Evolutionary conservation across 2,113 vertebrate species (phyloP), one percentile per base, ranked within the genome.

Genomic region (Amazona vittata): DNA sequence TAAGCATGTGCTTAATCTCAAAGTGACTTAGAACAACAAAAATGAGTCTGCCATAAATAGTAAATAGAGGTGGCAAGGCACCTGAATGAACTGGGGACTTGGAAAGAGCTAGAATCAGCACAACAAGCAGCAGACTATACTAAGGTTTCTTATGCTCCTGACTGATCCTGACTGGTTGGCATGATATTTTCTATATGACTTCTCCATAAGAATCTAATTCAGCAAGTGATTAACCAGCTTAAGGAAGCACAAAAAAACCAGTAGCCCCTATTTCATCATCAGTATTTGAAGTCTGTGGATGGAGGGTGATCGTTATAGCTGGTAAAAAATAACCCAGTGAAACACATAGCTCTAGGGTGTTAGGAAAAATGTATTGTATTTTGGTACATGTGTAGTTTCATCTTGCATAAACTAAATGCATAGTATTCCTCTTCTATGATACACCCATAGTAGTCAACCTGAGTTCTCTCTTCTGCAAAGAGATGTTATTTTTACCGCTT

Each of bases 1-100:
- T 84, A 93, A 94, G 41, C 57, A 53, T 63, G 63, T 91, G 19
- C 52, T 95, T 94, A 78, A 91, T 81, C 74, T 94, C 62, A 87
- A 19, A 82, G 9, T 87, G 83, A 91, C 46, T 75, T 76, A 75
- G 11, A 89, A 82, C 37, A 93, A 71, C 7, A 43, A 71, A 77
- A 89, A 87, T 25, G 26, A 82, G 46, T 25, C 10, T 53, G 31
- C 19, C 22, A 59, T 53, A 89, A 78, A 65, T 15, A 92, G 26
- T 10, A 89, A 35, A 63, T 12, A 52, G 50, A 89, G n/a, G 8
- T 0, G 0, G 9, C 15, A 65, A 90, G n/a, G 25, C 43, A 81
- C 13, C 75, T 70, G n/a, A n/a, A 28, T 70, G 86, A 94, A 53
- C 33, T 10, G 15, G 17, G 7, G 17, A 10, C 41, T 74, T 63